Evolutionary conservation across 2,797 vertebrate species (phyloP).

Genomic region (Chelonia mydas): DNA sequence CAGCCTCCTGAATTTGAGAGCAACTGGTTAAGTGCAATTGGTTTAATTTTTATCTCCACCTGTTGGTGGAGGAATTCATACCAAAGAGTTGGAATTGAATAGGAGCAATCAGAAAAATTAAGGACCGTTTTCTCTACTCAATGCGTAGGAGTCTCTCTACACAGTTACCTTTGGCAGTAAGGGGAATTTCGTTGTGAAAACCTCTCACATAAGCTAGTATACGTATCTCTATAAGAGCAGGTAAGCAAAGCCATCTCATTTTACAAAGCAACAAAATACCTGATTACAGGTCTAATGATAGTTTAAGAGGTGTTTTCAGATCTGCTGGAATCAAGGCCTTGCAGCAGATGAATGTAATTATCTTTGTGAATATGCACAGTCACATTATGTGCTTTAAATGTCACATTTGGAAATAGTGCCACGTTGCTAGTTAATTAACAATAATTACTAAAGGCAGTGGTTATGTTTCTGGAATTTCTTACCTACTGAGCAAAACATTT

Average conservation of each 20-base stretch:
- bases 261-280: slow-evolving; percentile 73
- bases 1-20: background rate
- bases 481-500: slow-evolving; percentile 53
- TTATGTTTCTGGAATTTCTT: slow-evolving; percentile 61
- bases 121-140: fast-evolving
- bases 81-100: background rate
- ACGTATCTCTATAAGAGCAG: slow-evolving; percentile 45
- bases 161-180: background rate
- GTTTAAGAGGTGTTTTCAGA: slow-evolving; percentile 77
- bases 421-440: slow-evolving; percentile 76
- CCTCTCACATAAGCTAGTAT: background rate
- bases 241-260: slow-evolving; percentile 68
- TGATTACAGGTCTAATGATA: slow-evolving; percentile 80
- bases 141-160: background rate
- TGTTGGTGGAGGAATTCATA: background rate
- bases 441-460: slow-evolving; percentile 72
- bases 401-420: slow-evolving; percentile 75
- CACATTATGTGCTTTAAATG: slow-evolving; percentile 77
- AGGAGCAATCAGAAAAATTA: slow-evolving; percentile 1
- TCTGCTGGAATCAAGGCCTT: slow-evolving; percentile 74
- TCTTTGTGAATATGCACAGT: slow-evolving; percentile 77
- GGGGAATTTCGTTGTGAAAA: slow-evolving; percentile 20
- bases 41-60: background rate
- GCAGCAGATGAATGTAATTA: slow-evolving; percentile 78
- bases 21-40: background rate